Percentiles rank a stretch among this genome's conserved stretches.
These are phyloP conservation scores for Hemichromis elongatus DNA, from an alignment of 2,113 vertebrate species.

Conservation along the genomic window DNA sequence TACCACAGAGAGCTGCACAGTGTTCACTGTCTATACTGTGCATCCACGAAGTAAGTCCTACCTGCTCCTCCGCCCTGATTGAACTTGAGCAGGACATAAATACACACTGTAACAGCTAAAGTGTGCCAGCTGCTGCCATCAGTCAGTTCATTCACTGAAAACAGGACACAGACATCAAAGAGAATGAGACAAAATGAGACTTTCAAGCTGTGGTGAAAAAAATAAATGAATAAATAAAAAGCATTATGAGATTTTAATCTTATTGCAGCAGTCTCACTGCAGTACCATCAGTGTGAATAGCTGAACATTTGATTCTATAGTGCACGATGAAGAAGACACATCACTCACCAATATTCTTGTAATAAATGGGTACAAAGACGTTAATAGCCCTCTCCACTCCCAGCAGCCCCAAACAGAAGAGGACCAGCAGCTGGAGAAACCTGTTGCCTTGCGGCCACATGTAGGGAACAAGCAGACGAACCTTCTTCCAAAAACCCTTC, in stretches of 20 bases:
- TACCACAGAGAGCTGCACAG: too few relatives aligned
- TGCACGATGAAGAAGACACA: rapidly evolving
- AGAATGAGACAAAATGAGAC: neutral
- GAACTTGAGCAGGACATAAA: slow-evolving; percentile 87
- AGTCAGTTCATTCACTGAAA: slow-evolving; percentile 84
- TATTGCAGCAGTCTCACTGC: too few relatives aligned
- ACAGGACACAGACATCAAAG: too few relatives aligned
- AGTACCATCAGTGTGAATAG: rapidly evolving
- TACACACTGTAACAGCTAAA: slow-evolving; percentile 79
- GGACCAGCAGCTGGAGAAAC: slow-evolving; percentile 82
- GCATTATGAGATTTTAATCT: rapidly evolving
- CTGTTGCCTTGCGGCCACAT: slow-evolving; percentile 84
- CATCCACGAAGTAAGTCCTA: slow-evolving; percentile 20
- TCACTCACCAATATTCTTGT: slow-evolving; percentile 86
- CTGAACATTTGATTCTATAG: neutral
- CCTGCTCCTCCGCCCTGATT: slow-evolving; percentile 93
- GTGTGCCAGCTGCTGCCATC: slow-evolving; percentile 75
- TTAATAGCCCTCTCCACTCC: slow-evolving; percentile 86
- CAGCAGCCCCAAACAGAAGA: slow-evolving; percentile 86
- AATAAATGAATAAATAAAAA: neutral
- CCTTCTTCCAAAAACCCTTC: slow-evolving; percentile 81
- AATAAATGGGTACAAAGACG: slow-evolving; percentile 91
- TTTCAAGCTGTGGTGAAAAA: rapidly evolving
- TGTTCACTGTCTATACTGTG: neutral
- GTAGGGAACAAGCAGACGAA: slow-evolving; percentile 83